Evolutionary conservation across 2,113 vertebrate species (phyloP).

Genomic region (Hipposideros armiger): DNA sequence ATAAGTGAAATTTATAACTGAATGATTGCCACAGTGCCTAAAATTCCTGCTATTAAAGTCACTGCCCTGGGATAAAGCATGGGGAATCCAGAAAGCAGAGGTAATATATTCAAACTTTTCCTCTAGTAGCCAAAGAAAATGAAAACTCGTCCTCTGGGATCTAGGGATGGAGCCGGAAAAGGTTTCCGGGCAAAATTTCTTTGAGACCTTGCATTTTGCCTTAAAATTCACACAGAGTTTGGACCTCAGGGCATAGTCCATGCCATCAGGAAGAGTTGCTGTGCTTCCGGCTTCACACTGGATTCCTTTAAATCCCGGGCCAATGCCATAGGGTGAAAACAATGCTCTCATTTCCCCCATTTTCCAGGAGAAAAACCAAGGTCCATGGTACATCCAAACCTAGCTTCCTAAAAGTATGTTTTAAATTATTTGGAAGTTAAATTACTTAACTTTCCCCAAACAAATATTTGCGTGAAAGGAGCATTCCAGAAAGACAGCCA

Average conservation of each 20-base stretch:
- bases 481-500: neutral
- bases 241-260: neutral
- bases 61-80: constrained; percentile 48
- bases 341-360: neutral
- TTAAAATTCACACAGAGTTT: constrained; percentile 29
- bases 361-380: constrained; percentile 47
- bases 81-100: constrained; percentile 48
- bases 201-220: constrained; percentile 53
- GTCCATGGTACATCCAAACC: neutral
- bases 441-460: neutral
- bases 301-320: neutral
- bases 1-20: constrained; percentile 73
- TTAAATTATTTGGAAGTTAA: constrained; percentile 40
- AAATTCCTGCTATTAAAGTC: constrained; percentile 69
- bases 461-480: constrained; percentile 17
- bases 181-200: constrained; percentile 55
- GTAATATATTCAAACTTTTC: constrained; percentile 61
- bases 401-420: constrained; percentile 26
- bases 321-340: neutral
- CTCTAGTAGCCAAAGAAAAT: constrained; percentile 65
- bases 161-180: constrained; percentile 30
- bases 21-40: constrained; percentile 65
- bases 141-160: constrained; percentile 54
- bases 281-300: neutral
- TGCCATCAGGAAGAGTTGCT: neutral